Evolutionary conservation across 2,113 vertebrate species (phyloP).

Genomic region (Condylura cristata): DNA sequence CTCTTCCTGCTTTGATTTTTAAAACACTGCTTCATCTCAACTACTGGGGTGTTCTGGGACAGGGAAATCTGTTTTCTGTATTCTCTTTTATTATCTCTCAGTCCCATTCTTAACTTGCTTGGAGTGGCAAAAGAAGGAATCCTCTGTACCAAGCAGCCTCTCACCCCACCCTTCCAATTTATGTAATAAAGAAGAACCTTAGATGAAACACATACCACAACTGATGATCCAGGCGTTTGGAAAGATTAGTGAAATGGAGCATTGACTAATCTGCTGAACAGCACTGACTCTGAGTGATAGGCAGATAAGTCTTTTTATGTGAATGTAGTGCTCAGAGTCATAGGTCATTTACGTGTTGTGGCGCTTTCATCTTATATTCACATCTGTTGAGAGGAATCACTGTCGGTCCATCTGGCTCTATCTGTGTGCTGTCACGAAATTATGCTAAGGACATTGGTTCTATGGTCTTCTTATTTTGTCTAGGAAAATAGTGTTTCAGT

Average conservation of each 20-base stretch:
- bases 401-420: background rate
- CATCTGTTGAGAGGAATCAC: background rate
- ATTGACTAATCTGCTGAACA: no score
- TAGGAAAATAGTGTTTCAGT: background rate
- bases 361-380: background rate
- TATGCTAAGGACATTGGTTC: background rate
- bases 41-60: background rate
- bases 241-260: background rate
- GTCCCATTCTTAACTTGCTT: background rate
- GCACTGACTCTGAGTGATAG: background rate
- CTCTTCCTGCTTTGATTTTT: slow-evolving; percentile 46
- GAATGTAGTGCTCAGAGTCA: background rate
- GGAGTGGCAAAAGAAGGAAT: background rate
- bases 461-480: background rate
- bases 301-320: background rate
- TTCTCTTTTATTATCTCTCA: background rate
- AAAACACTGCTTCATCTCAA: slow-evolving; percentile 53
- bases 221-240: background rate
- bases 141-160: background rate
- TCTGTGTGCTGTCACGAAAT: background rate
- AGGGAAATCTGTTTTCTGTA: background rate
- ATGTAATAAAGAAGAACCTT: background rate
- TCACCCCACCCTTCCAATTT: background rate
- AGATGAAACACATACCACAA: background rate
- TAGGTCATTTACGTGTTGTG: background rate